These are phyloP conservation scores for Phataginus tricuspis DNA, from an alignment of 2,797 vertebrate genomes.

Conservation along the genomic window DNA sequence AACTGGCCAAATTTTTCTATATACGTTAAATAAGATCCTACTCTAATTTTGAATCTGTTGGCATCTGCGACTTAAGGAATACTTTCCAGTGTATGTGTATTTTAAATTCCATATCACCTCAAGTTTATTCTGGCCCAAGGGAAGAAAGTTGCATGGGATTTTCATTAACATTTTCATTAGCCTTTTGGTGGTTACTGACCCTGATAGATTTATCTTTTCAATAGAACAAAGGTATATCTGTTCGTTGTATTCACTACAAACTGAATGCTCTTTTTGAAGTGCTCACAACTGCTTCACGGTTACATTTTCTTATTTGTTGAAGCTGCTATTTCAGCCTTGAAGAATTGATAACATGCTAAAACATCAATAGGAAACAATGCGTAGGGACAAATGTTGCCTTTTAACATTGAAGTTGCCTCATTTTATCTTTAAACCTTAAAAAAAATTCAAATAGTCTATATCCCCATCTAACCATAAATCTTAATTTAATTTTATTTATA, in stretches of 20 bases:
- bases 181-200: conserved; percentile 58
- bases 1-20: not conserved
- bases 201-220: conserved; percentile 25
- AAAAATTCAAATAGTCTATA: not conserved
- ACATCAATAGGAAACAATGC: not conserved
- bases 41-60: not conserved
- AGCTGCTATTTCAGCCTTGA: conserved; percentile 33
- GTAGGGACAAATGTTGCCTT: not conserved
- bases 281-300: not conserved
- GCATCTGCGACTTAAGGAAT: conserved; percentile 33
- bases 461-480: not conserved
- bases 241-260: conserved; percentile 27
- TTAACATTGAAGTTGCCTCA: conserved; percentile 29
- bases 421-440: conserved; percentile 17
- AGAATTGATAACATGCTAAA: conserved; percentile 27
- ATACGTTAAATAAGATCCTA: not conserved
- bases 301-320: conserved; percentile 33
- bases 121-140: conserved; percentile 40
- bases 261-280: not conserved
- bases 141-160: conserved; percentile 49
- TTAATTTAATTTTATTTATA: conserved; percentile 22
- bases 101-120: conserved; percentile 45
- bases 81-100: not conserved
- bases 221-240: conserved; percentile 39
- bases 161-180: conserved; percentile 71